phyloP scores from a whole-genome alignment of 1,140 invertebrate species.

The Hylaeus volcanicus region DNA sequence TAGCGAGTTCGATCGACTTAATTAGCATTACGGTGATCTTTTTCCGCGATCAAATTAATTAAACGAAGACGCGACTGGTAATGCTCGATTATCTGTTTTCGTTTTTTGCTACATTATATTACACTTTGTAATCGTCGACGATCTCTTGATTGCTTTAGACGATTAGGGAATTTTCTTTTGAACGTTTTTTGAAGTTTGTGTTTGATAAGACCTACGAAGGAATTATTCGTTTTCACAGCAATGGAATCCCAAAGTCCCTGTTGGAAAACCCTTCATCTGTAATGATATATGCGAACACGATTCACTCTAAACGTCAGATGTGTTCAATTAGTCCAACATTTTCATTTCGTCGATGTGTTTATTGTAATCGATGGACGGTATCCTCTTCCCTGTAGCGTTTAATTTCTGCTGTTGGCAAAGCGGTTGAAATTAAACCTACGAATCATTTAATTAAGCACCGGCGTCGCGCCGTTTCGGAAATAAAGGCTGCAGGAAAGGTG shows the following conservation, averaged over 20 bases:
- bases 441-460: constrained; percentile 10
- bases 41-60: not conserved
- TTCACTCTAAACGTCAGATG: not conserved
- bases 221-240: too few species aligned
- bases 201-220: too few species aligned
- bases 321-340: not conserved
- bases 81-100: too few species aligned
- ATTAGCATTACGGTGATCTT: not conserved
- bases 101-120: too few species aligned
- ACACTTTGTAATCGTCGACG: too few species aligned
- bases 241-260: too few species aligned
- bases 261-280: too few species aligned
- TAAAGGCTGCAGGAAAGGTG: not conserved
- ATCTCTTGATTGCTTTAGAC: too few species aligned
- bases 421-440: constrained; percentile 18
- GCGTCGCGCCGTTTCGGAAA: not conserved
- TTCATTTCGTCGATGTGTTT: constrained; percentile 2
- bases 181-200: too few species aligned
- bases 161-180: too few species aligned
- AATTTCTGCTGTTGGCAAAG: constrained; percentile 1
- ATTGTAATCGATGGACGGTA: not conserved
- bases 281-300: too few species aligned
- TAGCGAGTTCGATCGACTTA: not conserved
- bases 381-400: not conserved
- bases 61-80: too few species aligned